Base-by-base conservation (phyloP, 2,888 invertebrate genomes). In the Cloeon dipterum region DNA sequence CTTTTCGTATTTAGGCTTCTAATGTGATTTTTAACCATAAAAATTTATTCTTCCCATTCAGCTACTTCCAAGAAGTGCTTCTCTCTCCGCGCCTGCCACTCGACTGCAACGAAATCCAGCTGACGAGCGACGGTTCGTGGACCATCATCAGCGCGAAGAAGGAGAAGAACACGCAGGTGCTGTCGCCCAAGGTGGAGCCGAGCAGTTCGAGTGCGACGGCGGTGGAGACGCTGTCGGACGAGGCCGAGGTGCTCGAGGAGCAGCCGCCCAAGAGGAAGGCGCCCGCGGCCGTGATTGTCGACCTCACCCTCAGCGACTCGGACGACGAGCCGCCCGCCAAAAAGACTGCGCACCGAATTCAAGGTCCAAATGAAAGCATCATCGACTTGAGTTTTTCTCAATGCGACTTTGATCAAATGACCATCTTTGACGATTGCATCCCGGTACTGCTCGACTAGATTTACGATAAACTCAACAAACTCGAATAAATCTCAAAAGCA, bases 91-190 rank as follows among this genome's bases (percentile, higher is more conserved):
- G 69, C 34, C 59, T 83, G 26, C 61, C 72, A 21, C 53, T 62
- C 18, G 79, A 78, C 36, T 73, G 74, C 47, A 75, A 71, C 46
- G 83, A 85, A 61, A 78, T 85, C 51, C 81, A 82, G 49, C 58
- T 85, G 40, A 69, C 77, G 49, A 75, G 78, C 50, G 83, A 85
- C 55, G 83, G 85, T 40, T 76, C 70, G 32, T 85, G 83, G 83
- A 78, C 77, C 14, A 29, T 29, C 5, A 7, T 29, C 14, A 29
- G 7, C 23, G 51, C 61, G 17, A 74, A 76, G 36, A 68, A 72
- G 48, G 68, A 73, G 39, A 56, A 64, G 11, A 64, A 65, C 40
- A 59, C 62, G 39, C 50, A 56, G 19, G 67, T 70, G 46, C 69
- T 76, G 20, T 34, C 39, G 14, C 39, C 25, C 23, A 13, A 20